Percentiles rank a stretch among this genome's conserved stretches.
Evolutionary conservation across 2,888 invertebrate species (phyloP).

Genomic region (Epinotia demarniana): DNA sequence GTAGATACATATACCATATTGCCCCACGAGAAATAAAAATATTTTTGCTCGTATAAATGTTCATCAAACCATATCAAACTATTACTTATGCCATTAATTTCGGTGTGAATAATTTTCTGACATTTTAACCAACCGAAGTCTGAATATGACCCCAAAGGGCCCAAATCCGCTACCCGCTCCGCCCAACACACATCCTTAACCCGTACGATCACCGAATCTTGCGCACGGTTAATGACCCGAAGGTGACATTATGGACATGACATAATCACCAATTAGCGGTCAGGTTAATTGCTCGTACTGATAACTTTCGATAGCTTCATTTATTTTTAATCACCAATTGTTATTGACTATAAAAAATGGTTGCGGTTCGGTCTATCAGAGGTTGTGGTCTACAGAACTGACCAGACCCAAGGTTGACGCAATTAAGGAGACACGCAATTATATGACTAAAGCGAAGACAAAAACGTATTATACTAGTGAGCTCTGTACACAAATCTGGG

Average conservation of each 20-base stretch:
- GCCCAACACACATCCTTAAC: not conserved
- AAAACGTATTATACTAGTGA: not conserved
- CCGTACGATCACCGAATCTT: slow-evolving; percentile 4
- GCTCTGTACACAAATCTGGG: no score
- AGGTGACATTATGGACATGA: slow-evolving; percentile 29
- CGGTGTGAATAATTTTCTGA: no score
- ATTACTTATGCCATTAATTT: no score
- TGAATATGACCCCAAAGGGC: no score
- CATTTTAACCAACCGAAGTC: no score
- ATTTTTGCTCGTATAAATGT: no score
- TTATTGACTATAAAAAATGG: not conserved
- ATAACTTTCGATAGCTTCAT: slow-evolving; percentile 7
- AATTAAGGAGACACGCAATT: not conserved
- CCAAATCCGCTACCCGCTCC: slow-evolving; percentile 1
- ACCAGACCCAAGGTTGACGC: not conserved
- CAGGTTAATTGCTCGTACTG: slow-evolving; percentile 16
- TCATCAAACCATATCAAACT: no score
- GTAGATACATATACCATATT: no score
- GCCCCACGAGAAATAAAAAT: no score
- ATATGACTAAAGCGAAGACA: not conserved
- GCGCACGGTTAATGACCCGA: slow-evolving; percentile 13
- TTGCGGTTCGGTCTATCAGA: not conserved
- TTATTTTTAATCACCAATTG: slow-evolving; percentile 6
- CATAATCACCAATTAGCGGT: slow-evolving; percentile 23
- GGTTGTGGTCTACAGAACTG: not conserved